A percentile compares a stretch with the other conserved stretches of the same genome.
These are phyloP conservation scores for Acanthacorydalis orientalis DNA, from an alignment of 2,888 invertebrate genomes.

Conservation along the genomic window DNA sequence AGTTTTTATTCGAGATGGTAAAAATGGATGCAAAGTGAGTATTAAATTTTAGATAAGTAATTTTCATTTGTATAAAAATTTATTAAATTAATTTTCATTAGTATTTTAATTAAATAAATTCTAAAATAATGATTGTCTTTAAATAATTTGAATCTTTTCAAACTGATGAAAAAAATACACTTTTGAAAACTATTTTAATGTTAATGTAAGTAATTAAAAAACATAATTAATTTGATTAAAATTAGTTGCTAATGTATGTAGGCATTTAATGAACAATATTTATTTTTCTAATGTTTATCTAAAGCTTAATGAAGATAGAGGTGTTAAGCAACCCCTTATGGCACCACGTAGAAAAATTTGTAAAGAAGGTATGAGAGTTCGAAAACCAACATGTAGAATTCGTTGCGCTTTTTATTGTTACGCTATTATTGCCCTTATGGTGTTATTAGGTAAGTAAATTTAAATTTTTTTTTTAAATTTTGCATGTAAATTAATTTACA, in stretches of 20 bases:
- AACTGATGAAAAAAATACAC: too few species aligned
- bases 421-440: conserved; percentile 38
- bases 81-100: not conserved
- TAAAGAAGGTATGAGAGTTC: conserved; percentile 28
- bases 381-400: conserved; percentile 35
- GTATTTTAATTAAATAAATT: conserved; percentile 1
- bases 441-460: conserved; percentile 30
- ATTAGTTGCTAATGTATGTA: too few species aligned
- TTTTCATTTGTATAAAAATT: not conserved
- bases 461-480: too few species aligned
- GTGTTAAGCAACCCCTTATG: conserved; percentile 56
- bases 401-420: conserved; percentile 50
- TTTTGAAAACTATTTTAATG: too few species aligned
- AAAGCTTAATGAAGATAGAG: conserved; percentile 45
- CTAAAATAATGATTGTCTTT: conserved; percentile 1
- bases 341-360: conserved; percentile 45
- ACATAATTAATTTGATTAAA: too few species aligned
- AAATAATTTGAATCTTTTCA: not conserved
- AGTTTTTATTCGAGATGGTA: conserved; percentile 58
- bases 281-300: conserved; percentile 9
- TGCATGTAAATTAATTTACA: too few species aligned
- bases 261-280: not conserved
- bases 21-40: conserved; percentile 38
- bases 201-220: too few species aligned
- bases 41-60: not conserved